phyloP scores from a whole-genome alignment of 2,888 invertebrate species.

The Andrena flavipes region DNA sequence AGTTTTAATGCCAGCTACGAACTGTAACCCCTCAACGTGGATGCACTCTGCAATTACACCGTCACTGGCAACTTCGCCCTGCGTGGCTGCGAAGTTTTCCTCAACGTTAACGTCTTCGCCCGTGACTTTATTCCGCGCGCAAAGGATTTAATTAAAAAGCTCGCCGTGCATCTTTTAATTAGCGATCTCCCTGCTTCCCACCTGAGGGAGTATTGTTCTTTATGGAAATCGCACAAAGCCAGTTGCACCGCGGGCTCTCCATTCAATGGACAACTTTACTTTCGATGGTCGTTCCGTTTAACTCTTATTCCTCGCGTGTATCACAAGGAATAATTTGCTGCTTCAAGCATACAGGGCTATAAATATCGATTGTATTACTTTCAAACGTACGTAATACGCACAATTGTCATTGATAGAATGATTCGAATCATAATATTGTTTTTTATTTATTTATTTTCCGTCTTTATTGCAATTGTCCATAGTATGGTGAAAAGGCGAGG shows the following conservation, averaged over 20 bases:
- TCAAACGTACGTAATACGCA: too few relatives aligned
- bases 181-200: slow-evolving; percentile 17
- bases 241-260: neutral
- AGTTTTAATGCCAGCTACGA: slow-evolving; percentile 17
- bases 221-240: slow-evolving; percentile 21
- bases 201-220: neutral
- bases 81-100: slow-evolving; percentile 10
- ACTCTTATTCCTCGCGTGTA: too few relatives aligned
- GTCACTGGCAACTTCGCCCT: neutral
- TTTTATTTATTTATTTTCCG: too few relatives aligned
- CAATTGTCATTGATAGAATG: too few relatives aligned
- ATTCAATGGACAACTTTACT: neutral
- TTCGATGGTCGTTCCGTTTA: neutral
- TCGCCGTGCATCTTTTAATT: slow-evolving; percentile 39
- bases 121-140: slow-evolving; percentile 5
- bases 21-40: neutral
- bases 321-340: too few relatives aligned
- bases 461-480: too few relatives aligned
- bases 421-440: too few relatives aligned
- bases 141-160: slow-evolving; percentile 39
- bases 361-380: too few relatives aligned
- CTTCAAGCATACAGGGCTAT: too few relatives aligned
- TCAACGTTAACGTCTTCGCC: slow-evolving; percentile 10
- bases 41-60: slow-evolving; percentile 28
- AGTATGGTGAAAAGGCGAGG: too few relatives aligned